Percentiles rank a stretch among this genome's conserved stretches.
Conservation (phyloP, 2,888 invertebrate species). For the Aleiodes leptofemur region DNA sequence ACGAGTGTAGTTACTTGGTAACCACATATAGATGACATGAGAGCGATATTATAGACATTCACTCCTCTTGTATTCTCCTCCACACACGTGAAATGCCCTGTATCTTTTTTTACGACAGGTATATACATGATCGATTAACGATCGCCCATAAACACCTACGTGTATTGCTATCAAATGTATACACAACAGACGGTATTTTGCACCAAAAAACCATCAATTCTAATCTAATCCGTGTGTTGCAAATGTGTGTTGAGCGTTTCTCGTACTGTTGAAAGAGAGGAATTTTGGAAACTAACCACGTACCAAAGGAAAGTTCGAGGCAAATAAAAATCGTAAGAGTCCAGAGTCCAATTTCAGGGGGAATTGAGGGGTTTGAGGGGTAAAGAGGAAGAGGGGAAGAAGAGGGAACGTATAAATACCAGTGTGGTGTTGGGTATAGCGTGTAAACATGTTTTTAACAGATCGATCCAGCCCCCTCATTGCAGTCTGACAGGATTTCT, state of each 20-base stretch:
- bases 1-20: no score
- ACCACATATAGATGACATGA: no score
- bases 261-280: neutral
- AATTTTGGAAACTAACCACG: slow-evolving; percentile 24
- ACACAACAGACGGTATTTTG: no score
- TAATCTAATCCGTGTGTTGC: slow-evolving; percentile 22
- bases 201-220: slow-evolving; percentile 20
- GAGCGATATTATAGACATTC: no score
- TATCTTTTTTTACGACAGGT: slow-evolving; percentile 31
- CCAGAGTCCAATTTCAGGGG: slow-evolving; percentile 23
- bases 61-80: no score
- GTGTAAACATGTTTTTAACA: slow-evolving; percentile 72
- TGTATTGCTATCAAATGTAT: slow-evolving; percentile 22
- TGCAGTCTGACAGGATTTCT: slow-evolving; percentile 19
- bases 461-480: slow-evolving; percentile 62
- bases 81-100: no score
- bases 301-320: neutral
- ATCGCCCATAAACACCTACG: slow-evolving; percentile 30
- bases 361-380: slow-evolving; percentile 26
- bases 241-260: slow-evolving; percentile 9
- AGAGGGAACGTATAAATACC: slow-evolving; percentile 55
- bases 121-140: slow-evolving; percentile 34
- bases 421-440: slow-evolving; percentile 59
- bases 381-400: slow-evolving; percentile 15
- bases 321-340: slow-evolving; percentile 13